Evolutionary conservation across 2,113 vertebrate species (phyloP), one percentile per base, ranked within the genome.

Genomic region (Crypturellus undulatus): DNA sequence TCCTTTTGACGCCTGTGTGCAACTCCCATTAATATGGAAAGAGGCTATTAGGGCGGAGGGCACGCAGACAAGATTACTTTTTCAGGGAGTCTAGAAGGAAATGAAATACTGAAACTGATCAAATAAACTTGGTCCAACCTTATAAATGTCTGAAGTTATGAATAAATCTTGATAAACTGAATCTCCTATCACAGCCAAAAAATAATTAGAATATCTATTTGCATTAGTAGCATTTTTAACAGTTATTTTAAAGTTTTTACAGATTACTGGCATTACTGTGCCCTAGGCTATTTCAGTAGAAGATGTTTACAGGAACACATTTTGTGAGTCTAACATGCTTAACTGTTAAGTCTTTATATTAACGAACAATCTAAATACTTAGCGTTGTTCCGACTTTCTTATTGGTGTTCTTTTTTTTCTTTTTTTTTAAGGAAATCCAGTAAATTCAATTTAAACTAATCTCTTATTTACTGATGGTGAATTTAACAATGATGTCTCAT

Each of bases 1-100:
- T 91, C 59, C 49, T 82, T 84, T 73, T 84, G 87, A 91, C 79
- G 75, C 84, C 84, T 84, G 87, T 76, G 54, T 92, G 49, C 76
- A 81, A 91, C 43, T 84, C 18, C 32, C 26, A 42, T 94, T 92
- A 93, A 93, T 94, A 89, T 64, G 71, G 77, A 84, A 84, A 65
- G 77, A 75, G 28, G 72, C 89, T 82, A 79, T 70, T 12, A 38
- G 54, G 38, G 70, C 91, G 42, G 30, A 38, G 83, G 54, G 84
- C 42, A 9, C 51, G 75, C 78, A 62, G 51, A 82, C 3, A 5
- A 82, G 56, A 58, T 83, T 73, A 47, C 87, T 80, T 9, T 88
- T 80, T 68, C 58, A 79, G 72, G 67, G 81, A 94, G 40, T 15
- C 77, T 72, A 58, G 79, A 89, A 90, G 79, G 56, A 86, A 93